Base-by-base conservation (phyloP, 1,140 invertebrate genomes). In the Eurosta solidaginis region DNA sequence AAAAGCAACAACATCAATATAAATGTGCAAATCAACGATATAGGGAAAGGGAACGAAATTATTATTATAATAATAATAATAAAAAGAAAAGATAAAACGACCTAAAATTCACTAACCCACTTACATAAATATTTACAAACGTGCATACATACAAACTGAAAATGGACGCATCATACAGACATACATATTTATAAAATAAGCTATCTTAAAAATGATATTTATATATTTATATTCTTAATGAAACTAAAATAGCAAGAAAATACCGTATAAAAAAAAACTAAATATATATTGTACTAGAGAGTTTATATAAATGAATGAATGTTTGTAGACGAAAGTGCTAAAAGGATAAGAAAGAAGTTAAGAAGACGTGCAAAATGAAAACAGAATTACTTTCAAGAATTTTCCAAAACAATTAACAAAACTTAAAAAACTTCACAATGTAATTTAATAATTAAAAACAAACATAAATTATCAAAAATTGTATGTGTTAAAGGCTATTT, bases 191-290 rank as follows among this genome's bases (percentile, higher is more conserved):
- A 68, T 40, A 68, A 68, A 68, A 68, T 68, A 68, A 68, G 33
- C 59, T 40, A 29, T 68, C 17, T 20, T 40, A 40, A 68, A 68
- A 63, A 63, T 68, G 36, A 68, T 68, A 68, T 68, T 68, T 68
- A 68, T 68, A 68, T 68, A 68, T 68, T 68, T 68, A 68, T 68
- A 68, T 68, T 68, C 59, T 68, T 68, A 68, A 68, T 68, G 59
- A 36, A 68, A 68, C 59, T 22, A 40, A n/a, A n/a, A 68, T 68
- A 40, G 33, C 17, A 54, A 25, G 50, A 7, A 54, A 54, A 54
- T 27, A 54, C 50, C 22, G 27, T 54, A 54, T 4, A 25, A 27
- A 25, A 54, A 54, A 54, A 5, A 49, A 20, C 17, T 6, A 20
- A 54, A 54, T 10, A 54, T 25, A 54, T 12, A 54, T 17, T 20